A percentile compares a stretch with the other conserved stretches of the same genome.
These are phyloP conservation scores for Hiodon tergisus DNA, from an alignment of 2,113 vertebrate species.

Conservation along the genomic window DNA sequence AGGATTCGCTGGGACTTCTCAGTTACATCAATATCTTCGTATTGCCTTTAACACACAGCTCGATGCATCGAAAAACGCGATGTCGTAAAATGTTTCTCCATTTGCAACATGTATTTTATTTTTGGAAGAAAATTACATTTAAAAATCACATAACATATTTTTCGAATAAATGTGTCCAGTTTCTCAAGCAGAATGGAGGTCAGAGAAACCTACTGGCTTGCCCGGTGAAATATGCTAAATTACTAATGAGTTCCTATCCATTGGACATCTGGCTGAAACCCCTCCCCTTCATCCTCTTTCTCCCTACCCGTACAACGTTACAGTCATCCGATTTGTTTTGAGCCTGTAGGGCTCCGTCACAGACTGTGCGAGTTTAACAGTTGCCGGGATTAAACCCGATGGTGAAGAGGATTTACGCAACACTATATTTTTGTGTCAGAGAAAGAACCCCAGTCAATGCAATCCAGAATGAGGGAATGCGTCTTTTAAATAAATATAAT, in stretches of 20 bases:
- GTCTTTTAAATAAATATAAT: too few species aligned
- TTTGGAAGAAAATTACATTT: too few species aligned
- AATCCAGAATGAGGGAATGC: too few species aligned
- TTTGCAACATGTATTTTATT: not conserved
- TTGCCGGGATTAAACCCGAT: slow-evolving; percentile 40
- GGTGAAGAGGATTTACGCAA: slow-evolving; percentile 38
- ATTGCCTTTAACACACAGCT: too few species aligned
- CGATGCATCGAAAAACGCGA: not conserved
- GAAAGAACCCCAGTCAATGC: too few species aligned
- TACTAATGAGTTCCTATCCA: slow-evolving; percentile 15
- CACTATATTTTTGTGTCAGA: slow-evolving; percentile 27
- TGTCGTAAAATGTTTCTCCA: not conserved
- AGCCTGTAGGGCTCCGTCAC: slow-evolving; percentile 5
- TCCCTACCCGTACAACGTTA: not conserved
- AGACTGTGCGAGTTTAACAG: not conserved
- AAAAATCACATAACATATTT: too few species aligned
- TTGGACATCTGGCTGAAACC: slow-evolving; percentile 11
- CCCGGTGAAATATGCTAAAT: slow-evolving; percentile 19
- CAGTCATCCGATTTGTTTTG: slow-evolving; percentile 22
- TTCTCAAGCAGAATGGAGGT: not conserved
- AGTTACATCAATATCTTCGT: not conserved
- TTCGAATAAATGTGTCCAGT: not conserved
- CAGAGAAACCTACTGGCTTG: slow-evolving; percentile 7
- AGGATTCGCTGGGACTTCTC: not conserved
- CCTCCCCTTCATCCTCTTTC: not conserved